Evolutionary conservation across 2,797 vertebrate genomes (phyloP), one percentile per base, ranked within the genome.

Genomic region (Merluccius polli): DNA sequence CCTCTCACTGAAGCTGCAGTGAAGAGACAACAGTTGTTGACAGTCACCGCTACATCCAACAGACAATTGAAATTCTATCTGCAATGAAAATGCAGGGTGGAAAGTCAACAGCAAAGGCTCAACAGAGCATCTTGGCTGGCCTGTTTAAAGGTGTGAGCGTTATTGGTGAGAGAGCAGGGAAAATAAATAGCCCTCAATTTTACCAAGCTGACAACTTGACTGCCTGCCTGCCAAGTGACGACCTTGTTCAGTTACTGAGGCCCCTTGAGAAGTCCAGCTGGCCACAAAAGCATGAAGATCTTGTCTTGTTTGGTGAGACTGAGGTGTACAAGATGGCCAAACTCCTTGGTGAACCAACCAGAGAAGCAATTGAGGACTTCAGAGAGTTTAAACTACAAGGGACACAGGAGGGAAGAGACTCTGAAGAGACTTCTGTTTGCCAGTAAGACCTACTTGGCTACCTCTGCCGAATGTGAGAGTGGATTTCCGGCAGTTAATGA

Each of bases 1-100:
- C 48, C 76, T 73, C n/a, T 77, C 76, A 72, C 76, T 77, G 76
- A 77, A 44, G 30, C 65, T 73, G 72, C 76, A 77, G 76, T 38
- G 16, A 75, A 70, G 76, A 73, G 65, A 73, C 63, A 31, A 3
- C 71, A 65, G 48, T 77, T 69, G 63, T 77, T 52, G 65, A 48
- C 35, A 48, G 33, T 69, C 24, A 48, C 63, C 18, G 24, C 76
- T 48, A 77, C 63, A 73, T 77, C 7, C 35, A 70, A 48, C 72
- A 78, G 59, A 73, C 12, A 59, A 72, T 48, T 59, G 52, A 48
- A 73, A 69, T 77, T 41, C 76, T 68, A 31, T 68, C 32, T 65
- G 70, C 71, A 18, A 67, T 73, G 24, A 75, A 75, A 75, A 59
- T 24, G 12, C 68, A 72, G n/a, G 65, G 67, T 59, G 65, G 72